These are phyloP conservation scores for Lepas anatifera DNA, from an alignment of 2,888 invertebrate species.

Conservation along the genomic window DNA sequence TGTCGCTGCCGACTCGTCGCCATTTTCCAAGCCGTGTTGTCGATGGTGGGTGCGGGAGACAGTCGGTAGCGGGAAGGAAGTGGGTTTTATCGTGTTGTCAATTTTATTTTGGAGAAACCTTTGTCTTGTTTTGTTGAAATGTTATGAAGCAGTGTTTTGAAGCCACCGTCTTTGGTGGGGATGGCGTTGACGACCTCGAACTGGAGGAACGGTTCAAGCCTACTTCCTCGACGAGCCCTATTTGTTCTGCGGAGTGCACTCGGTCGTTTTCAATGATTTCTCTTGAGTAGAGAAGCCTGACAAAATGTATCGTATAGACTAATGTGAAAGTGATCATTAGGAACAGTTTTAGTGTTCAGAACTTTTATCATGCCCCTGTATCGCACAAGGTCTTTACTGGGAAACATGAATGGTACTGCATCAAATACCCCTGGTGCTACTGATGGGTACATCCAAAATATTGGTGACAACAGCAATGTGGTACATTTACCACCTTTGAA, in stretches of 20 bases:
- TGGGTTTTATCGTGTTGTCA: too few relatives aligned
- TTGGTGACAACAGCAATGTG: conserved; percentile 25
- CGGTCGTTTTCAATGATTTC: not conserved
- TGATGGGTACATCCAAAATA: conserved; percentile 29
- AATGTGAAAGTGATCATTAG: not conserved
- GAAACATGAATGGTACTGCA: conserved; percentile 34
- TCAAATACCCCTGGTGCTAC: conserved; percentile 28
- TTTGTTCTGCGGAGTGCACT: not conserved
- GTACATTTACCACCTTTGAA: conserved; percentile 23
- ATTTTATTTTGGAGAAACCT: too few relatives aligned
- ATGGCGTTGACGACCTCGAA: not conserved
- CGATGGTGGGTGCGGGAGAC: too few relatives aligned
- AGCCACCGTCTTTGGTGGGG: not conserved
- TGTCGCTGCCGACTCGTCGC: conserved; percentile 11
- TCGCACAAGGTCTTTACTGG: conserved; percentile 35
- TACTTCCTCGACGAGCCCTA: not conserved
- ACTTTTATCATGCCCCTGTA: conserved; percentile 33
- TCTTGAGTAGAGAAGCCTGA: not conserved
- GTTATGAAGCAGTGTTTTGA: not conserved
- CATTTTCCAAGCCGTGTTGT: not conserved
- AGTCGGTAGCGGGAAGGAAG: too few relatives aligned
- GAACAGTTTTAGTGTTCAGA: not conserved
- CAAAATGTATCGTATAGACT: not conserved
- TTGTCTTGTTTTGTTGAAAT: not conserved
- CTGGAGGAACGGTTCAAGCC: too few relatives aligned